Conservation (phyloP, 2,113 vertebrate species). For the Sporophila hypoxantha region DNA sequence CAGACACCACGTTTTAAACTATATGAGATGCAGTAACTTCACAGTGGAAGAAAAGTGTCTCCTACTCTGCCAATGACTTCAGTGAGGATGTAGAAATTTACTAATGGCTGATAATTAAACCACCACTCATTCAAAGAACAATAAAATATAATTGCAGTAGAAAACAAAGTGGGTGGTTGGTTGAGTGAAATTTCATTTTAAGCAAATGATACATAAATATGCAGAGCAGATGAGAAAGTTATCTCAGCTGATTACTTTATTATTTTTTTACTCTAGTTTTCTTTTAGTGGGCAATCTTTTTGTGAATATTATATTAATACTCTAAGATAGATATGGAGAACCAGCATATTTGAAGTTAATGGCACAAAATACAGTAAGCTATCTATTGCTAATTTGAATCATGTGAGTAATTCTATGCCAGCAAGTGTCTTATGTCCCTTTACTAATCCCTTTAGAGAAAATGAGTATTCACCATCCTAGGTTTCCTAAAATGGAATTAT, state of each 20-base stretch:
- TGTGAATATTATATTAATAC: neutral
- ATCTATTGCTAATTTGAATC: neutral
- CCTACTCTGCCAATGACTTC: neutral
- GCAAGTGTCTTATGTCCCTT: neutral
- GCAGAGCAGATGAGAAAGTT: neutral
- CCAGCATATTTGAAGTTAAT: neutral
- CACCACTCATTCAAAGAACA: neutral
- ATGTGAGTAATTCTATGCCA: neutral
- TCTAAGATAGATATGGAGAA: neutral
- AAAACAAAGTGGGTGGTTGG: neutral
- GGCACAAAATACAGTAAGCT: neutral
- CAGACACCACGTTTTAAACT: neutral
- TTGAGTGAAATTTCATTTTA: conserved; percentile 8
- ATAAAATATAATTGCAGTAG: neutral
- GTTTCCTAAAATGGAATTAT: conserved; percentile 7
- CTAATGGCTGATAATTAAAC: neutral
- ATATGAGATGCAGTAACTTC: neutral
- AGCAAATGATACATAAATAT: neutral
- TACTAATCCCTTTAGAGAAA: neutral
- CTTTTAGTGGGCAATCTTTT: neutral
- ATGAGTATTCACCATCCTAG: neutral
- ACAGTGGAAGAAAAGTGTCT: neutral
- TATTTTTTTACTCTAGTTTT: neutral
- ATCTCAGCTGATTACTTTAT: neutral
- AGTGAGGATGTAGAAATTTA: neutral